Conservation (phyloP, 2,888 invertebrate genomes). For the Seira sanloemensis region DNA sequence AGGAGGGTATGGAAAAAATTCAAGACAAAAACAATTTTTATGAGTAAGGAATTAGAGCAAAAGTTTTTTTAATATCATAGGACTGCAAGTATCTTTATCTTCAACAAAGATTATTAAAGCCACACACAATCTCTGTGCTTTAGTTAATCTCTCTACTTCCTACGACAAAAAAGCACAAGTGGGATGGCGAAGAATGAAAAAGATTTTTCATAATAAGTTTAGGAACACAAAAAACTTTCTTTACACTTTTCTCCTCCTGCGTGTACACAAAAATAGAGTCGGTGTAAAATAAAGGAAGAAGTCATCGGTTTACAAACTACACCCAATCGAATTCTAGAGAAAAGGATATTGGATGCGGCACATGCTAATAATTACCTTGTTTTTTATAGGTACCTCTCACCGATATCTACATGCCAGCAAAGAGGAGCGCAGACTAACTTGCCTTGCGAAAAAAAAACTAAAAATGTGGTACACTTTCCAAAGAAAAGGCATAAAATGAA, state of each 20-base stretch:
- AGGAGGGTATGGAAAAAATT: neutral
- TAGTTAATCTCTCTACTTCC: neutral
- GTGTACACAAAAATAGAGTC: slow-evolving; percentile 24
- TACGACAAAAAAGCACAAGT: neutral
- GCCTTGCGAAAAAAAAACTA: neutral
- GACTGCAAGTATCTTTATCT: neutral
- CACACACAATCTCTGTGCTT: neutral
- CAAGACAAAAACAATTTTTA: slow-evolving; percentile 15
- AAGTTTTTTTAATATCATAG: slow-evolving; percentile 2
- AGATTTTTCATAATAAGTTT: neutral
- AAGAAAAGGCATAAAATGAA: neutral
- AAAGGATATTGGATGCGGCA: slow-evolving; percentile 38
- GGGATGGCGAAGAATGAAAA: neutral
- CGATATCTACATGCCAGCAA: neutral
- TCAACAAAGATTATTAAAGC: slow-evolving; percentile 10
- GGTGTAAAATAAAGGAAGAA: neutral
- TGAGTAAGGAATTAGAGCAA: slow-evolving; percentile 12
- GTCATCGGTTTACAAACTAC: neutral
- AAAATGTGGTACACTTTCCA: neutral
- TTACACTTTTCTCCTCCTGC: slow-evolving; percentile 6
- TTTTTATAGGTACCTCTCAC: neutral
- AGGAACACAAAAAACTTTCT: slow-evolving; percentile 6
- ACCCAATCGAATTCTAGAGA: neutral
- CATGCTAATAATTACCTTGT: slow-evolving; percentile 37
- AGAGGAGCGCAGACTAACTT: slow-evolving; percentile 12